Evolutionary conservation across 2,797 vertebrate genomes (phyloP), one percentile per base, ranked within the genome.

Genomic region (Syngnathus acus): DNA sequence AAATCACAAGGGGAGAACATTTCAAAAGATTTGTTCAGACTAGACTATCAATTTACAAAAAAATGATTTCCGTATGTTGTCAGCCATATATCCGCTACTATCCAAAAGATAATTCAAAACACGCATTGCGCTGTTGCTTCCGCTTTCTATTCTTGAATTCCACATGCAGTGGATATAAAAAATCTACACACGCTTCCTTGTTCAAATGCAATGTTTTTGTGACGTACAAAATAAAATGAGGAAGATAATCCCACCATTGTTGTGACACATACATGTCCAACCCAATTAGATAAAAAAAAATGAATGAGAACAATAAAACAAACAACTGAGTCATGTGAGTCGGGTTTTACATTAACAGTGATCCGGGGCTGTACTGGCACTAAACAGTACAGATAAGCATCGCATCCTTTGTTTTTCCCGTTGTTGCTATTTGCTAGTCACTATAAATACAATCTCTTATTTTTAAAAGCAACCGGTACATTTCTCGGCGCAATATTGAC

Each of bases 401-500:
- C 40, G 13, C 39, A 61, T 61, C 5, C 10, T 40, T 43, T 61
- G 38, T 40, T 21, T 9, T 6, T 10, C 59, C 39, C 59, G 1
- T 45, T 3, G 26, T 32, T 32, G 3, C 45, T 13, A 2, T 62
- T 43, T 45, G 5, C 26, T 32, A 32, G 26, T 32, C 26, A 43
- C n/a, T 21, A 45, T 26, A 45, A 45, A 62, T 62, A 45, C 6
- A 45, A 45, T 62, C 13, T 4, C 40, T 61, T 43, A 17, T n/a
- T 21, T 60, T 60, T n/a, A 68, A 67, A 55, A 19, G 45, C 26
- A 38, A 60, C 53, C 57, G 64, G 76, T 65, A 58, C 67, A 68
- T 68, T 65, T 73, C 64, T 67, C 76, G 53, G 6, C 16, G 39
- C 59, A 55, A 54, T 72, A 82, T 54, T 73, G 70, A 67, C 65